These are phyloP conservation scores for Chromis chromis DNA, from an alignment of 2,797 vertebrate genomes.

Conservation along the genomic window DNA sequence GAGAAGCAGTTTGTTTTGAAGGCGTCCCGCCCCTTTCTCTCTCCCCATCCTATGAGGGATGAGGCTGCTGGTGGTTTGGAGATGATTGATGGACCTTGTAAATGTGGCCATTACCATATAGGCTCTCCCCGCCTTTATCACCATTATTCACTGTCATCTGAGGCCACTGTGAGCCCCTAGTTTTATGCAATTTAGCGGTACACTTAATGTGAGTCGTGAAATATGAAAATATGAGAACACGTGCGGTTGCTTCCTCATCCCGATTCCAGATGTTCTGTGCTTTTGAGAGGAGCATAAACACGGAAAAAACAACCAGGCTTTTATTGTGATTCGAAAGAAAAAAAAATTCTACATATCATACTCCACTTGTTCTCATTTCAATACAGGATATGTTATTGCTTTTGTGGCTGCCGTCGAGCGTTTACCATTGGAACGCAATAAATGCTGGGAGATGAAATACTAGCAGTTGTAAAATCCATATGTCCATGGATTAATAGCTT, in stretches of 20 bases:
- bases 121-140: constrained; percentile 65
- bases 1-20: constrained; percentile 63
- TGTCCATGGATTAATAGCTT: constrained; percentile 74
- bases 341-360: constrained; percentile 36
- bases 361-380: constrained; percentile 48
- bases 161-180: constrained; percentile 63
- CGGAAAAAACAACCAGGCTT: not conserved
- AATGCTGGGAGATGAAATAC: constrained; percentile 75
- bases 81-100: constrained; percentile 82
- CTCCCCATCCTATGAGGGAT: constrained; percentile 68
- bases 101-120: constrained; percentile 80
- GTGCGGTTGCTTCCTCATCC: not conserved
- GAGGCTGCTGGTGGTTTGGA: constrained; percentile 59
- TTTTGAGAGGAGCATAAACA: not conserved
- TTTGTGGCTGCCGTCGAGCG: constrained; percentile 43
- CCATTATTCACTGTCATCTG: constrained; percentile 81
- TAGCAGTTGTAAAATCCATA: constrained; percentile 78
- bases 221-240: constrained; percentile 50
- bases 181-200: constrained; percentile 77
- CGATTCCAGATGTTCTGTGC: constrained; percentile 8
- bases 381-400: constrained; percentile 48
- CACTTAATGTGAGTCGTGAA: constrained; percentile 60
- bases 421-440: constrained; percentile 63
- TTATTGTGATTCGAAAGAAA: constrained; percentile 11
- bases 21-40: constrained; percentile 55